Base-by-base conservation (phyloP, 1,140 invertebrate species). In the Drosophila virilis region DNA sequence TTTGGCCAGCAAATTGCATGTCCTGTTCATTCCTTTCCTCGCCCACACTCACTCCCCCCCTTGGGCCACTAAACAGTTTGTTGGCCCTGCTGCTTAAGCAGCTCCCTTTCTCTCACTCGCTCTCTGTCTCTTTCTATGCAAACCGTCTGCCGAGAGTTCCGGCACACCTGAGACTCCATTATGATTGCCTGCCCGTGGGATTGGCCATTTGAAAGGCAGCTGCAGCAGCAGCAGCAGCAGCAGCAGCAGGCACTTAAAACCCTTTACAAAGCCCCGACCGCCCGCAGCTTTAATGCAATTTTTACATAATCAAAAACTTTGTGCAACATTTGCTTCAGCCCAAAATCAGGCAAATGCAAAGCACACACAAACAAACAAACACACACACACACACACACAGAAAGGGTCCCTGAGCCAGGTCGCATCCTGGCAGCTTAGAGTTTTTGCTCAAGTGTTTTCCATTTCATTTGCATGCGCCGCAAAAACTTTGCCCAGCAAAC, bases 401-500 rank as follows among this genome's bases (percentile, higher is more conserved):
- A 52, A 8, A 37, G 10, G 15, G 50, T 48, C 32, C 67, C 60
- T 64, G 37, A 55, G 60, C 59, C 68, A 65, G 60, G 60, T 55
- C 62, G 54, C 62, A 57, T 61, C 8, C 65, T 59, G 10, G 72
- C 70, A 59, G 64, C 57, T 59, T 54, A 59, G 59, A 71, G 76
- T 85, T 85, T 85, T 68, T 86, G 48, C 66, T 69, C 55, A 78
- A 86, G 84, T 78, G 77, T 81, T 85, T 85, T 85, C 82, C 82
- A 85, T 85, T 85, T 85, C 82, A 86, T 85, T 81, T 85, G 60
- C 82, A 86, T 85, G 70, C 42, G 70, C 70, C 82, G 62, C 78
- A 71, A 80, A 84, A 61, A 71, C 77, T 78, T 71, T 66, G 48
- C 75, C 71, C 71, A 61, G 43, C 71, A 77, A 70, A 74, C 45